Conservation (phyloP, 2,888 invertebrate species). For the Trachelus iudaicus region DNA sequence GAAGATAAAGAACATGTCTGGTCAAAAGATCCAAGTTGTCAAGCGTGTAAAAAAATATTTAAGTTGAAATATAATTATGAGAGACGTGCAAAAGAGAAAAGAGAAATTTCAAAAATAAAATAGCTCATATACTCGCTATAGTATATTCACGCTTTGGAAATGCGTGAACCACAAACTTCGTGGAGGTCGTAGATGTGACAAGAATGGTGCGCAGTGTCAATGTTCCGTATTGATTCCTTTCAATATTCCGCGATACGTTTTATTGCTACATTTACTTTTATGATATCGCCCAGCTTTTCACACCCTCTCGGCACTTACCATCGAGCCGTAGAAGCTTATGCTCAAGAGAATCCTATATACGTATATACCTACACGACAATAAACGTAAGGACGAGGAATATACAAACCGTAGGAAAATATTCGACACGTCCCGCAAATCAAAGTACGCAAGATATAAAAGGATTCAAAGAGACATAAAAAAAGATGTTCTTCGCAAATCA, state of each 20-base stretch:
- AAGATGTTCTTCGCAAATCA: background rate
- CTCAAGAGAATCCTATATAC: background rate
- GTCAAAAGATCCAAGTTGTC: background rate
- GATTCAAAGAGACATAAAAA: background rate
- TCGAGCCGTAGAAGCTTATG: slow-evolving; percentile 26
- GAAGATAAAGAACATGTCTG: background rate
- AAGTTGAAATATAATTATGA: background rate
- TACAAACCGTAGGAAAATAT: slow-evolving; percentile 6
- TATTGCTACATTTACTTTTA: slow-evolving; percentile 48
- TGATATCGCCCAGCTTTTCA: slow-evolving; percentile 41
- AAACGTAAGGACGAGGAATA: background rate
- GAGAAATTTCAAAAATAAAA: background rate
- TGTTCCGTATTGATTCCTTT: slow-evolving; percentile 21
- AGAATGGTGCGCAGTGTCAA: background rate
- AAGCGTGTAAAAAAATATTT: background rate
- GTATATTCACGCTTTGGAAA: background rate
- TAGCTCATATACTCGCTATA: background rate
- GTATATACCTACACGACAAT: background rate
- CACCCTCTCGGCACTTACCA: slow-evolving; percentile 35
- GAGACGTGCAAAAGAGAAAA: background rate
- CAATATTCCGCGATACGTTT: slow-evolving; percentile 44
- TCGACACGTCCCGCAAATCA: slow-evolving; percentile 16
- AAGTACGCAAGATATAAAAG: background rate
- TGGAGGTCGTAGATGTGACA: background rate
- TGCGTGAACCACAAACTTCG: background rate